Evolutionary conservation across 2,888 invertebrate species (phyloP), one percentile per base, ranked within the genome.

Genomic region (Drosophila lutescens): DNA sequence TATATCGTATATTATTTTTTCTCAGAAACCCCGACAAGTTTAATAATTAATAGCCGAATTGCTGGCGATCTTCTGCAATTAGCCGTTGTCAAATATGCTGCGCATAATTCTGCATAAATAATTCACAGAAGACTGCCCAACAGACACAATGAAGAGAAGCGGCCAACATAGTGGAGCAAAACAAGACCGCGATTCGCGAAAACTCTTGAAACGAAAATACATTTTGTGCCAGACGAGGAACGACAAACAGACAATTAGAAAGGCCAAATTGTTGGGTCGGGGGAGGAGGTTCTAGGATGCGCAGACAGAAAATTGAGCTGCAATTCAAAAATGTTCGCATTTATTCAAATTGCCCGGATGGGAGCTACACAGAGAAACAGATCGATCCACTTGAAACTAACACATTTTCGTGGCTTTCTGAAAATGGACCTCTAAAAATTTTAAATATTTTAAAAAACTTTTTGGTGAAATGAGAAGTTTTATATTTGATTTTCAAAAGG

Each of bases 281-380:
- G 34, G 40, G 20, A 41, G 51, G 53, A 17, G 20, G 23, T 32
- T 51, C 30, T 32, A 46, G 30, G 46, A 51, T 53, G 56, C 15
- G 34, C 34, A 30, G 53, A 40, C 38, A 38, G 54, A 70, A 47
- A 44, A 62, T 67, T 73, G 32, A 72, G 65, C 55, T 66, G 57
- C 46, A 79, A 71, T 68, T 69, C 74, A 60, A 76, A 77, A 74
- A 76, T 83, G 62, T 82, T 77, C 74, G 80, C 78, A 77, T 85
- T 86, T 86, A 77, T 86, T 83, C 69, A 75, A 68, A 74, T 68
- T 67, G 51, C 72, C 73, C 78, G 78, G 49, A 65, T 49, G 34
- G 32, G 12, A 60, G 56, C 66, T 46, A 46, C 49, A 36, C 34
- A 15, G n/a, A 9, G 17, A 53, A 53, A 49, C 63, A 50, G 41